A percentile compares a stretch with the other conserved stretches of the same genome.
These are phyloP conservation scores for Grapholita molesta DNA, from an alignment of 1,140 invertebrate genomes.

Conservation along the genomic window DNA sequence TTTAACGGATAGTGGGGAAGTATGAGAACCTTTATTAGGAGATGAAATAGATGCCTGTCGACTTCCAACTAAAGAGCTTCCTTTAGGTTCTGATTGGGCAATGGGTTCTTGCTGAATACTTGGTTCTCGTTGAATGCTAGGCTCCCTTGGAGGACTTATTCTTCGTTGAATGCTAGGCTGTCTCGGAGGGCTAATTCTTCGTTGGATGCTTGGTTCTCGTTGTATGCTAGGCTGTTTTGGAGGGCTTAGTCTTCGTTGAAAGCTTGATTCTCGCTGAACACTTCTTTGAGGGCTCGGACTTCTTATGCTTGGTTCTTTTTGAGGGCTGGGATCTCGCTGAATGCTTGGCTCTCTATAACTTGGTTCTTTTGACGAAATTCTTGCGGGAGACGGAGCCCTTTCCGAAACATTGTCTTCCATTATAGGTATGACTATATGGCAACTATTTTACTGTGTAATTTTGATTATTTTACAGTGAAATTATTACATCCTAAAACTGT, in stretches of 20 bases:
- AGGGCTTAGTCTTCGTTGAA: neutral
- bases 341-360: neutral
- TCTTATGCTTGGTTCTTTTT: neutral
- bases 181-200: neutral
- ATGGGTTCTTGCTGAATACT: neutral
- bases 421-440: neutral
- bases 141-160: neutral
- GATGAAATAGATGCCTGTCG: neutral
- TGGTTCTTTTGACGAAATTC: neutral
- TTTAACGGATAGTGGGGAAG: neutral
- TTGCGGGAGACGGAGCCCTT: neutral
- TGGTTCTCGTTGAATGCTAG: neutral
- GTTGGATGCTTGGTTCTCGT: neutral
- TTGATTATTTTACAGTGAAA: neutral
- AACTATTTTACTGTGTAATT: neutral
- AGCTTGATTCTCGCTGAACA: neutral
- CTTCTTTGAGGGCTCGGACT: neutral
- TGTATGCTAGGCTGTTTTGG: neutral
- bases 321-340: neutral
- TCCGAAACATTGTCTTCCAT: conserved; percentile 1
- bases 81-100: neutral
- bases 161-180: neutral
- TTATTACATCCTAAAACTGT: neutral
- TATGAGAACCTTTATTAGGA: neutral
- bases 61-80: neutral